Base-by-base conservation (phyloP, 2,113 vertebrate species). In the Notarius quadriscutis region DNA sequence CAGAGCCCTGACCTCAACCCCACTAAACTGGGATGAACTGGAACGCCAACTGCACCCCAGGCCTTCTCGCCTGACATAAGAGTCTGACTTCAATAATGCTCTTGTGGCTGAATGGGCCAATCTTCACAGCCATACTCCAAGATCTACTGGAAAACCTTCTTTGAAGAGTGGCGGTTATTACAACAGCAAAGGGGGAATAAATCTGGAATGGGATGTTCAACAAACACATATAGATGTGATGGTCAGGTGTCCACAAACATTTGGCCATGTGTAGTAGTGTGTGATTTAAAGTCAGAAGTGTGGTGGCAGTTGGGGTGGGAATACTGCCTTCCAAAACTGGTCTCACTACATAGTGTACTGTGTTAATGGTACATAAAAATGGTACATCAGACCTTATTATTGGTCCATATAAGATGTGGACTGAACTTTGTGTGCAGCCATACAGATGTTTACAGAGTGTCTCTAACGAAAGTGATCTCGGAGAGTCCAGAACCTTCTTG, bases 391-490 rank as follows among this genome's bases (percentile, higher is more conserved):
- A 34, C 77, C 86, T 79, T 30, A 63, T 41, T n/a, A 87, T 30
- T 48, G 67, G 81, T 62, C 50, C 69, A 86, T 72, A 58, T 48
- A 79, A 83, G 81, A 81, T 62, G 53, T 74, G 57, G 85, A 89
- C 88, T 82, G 72, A 85, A 50, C 80, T 81, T 87, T 80, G 79
- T 80, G 79, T 15, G 63, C 34, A 72, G 72, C 72, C 51, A 85
- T 41, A 30, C 51, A 67, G 87, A 74, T 48, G 83, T 90, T 86
- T 86, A 87, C 65, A 77, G 69, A 85, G 69, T 62, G 83, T 87
- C 89, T 88, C 67, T 5, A 82, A 87, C 14, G 82, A 62, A 81
- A 87, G 51, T 72, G 86, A 85, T 87, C 62, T 84, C 78, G 48
- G 72, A 89, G 69, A 83, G 41, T 41, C 72, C 80, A 89, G 88